Base-by-base conservation (phyloP, 2,797 vertebrate genomes). In the Pygocentrus nattereri region DNA sequence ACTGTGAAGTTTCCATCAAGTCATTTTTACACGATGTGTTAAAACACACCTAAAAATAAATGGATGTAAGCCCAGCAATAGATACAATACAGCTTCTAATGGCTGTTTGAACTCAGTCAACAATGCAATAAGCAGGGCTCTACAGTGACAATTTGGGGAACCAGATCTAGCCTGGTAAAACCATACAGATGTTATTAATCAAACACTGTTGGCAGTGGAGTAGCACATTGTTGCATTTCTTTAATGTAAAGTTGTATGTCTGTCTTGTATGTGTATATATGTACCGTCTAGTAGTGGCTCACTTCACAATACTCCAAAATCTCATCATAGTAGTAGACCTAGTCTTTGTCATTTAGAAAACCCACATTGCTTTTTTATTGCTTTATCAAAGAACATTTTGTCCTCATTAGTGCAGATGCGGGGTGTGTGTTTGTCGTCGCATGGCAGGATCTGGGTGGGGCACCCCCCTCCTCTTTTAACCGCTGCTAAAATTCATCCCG, bases 331-430 rank as follows among this genome's bases (percentile, higher is more conserved):
- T 31, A 19, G 80, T 38, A 67, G 18, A 7, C 30, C 25, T 5
- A 30, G 11, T 74, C 50, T 62, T 62, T 74, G 38, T 58, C 68
- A 25, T 74, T 73, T 78, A 50, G 15, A 64, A 64, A 71, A 65
- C 23, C 19, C 21, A 30, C 31, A 58, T 25, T 1, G 0, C 13
- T 49, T 61, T 52, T 80, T 75, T 76, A 70, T 70, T 52, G 74
- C 54, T 50, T 54, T 79, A 41, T 72, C n/a, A 74, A 70, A 82
- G 69, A 79, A 72, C 59, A 65, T 74, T 83, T 79, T 74, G 76
- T 76, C 65, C 74, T 85, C 76, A 82, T 85, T 87, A 85, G 56
- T 34, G n/a, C 64, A n/a, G 15, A 64, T 52, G 74, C 16, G 70
- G 72, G 47, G 54, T 67, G 70, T 69, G 61, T 68, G 25, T 79